Conservation (phyloP, 1,140 invertebrate species). For the Drosophila subobscura region DNA sequence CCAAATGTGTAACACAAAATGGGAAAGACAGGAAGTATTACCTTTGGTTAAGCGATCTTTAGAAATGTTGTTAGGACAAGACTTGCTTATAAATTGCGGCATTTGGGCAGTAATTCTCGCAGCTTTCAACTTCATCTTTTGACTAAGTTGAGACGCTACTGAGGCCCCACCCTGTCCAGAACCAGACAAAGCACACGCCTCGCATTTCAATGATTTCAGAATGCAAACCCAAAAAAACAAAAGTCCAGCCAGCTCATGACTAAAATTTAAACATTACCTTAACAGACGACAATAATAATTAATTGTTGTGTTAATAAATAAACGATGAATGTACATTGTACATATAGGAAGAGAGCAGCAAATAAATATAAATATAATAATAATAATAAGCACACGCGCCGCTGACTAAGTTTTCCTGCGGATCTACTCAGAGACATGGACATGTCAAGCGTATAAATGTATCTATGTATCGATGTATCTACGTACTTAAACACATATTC, state of each 20-base stretch:
- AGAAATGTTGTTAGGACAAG: background rate
- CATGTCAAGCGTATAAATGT: slow-evolving; percentile 10
- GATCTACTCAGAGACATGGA: slow-evolving; percentile 20
- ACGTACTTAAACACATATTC: background rate
- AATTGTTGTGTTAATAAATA: slow-evolving; percentile 62
- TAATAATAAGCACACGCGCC: slow-evolving; percentile 63
- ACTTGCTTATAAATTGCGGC: slow-evolving; percentile 7
- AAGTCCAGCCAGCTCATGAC: slow-evolving; percentile 36
- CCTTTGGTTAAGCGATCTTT: no score
- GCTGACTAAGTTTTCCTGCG: slow-evolving; percentile 66
- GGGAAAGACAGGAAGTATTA: background rate
- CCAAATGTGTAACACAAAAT: no score
- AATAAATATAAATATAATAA: slow-evolving; percentile 38
- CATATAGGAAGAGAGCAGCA: slow-evolving; percentile 34
- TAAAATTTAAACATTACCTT: slow-evolving; percentile 54
- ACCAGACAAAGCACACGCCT: slow-evolving; percentile 19
- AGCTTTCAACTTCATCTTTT: slow-evolving; percentile 24
- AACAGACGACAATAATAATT: slow-evolving; percentile 47
- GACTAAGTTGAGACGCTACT: slow-evolving; percentile 25
- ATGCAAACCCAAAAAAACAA: slow-evolving; percentile 4
- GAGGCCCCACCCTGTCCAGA: slow-evolving; percentile 16
- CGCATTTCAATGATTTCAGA: slow-evolving; percentile 52
- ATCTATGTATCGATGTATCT: background rate
- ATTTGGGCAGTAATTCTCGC: background rate
- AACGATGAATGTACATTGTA: slow-evolving; percentile 8